phyloP scores from a whole-genome alignment of 1,140 invertebrate species.

The Sinonovacula constricta region DNA sequence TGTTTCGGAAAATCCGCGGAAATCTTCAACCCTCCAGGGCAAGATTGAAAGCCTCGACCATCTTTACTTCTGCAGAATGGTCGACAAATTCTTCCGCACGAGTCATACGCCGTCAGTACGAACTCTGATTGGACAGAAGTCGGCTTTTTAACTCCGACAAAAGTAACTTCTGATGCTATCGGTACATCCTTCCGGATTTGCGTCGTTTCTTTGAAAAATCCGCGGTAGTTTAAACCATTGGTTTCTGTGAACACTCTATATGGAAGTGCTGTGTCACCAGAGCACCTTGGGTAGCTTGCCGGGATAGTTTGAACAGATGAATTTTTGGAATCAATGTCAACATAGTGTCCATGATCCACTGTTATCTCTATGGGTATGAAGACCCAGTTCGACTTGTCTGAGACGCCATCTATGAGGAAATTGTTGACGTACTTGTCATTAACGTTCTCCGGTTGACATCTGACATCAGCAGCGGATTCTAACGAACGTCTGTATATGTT shows the following conservation, averaged over 20 bases:
- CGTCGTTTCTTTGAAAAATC: constrained; percentile 67
- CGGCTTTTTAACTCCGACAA: constrained; percentile 64
- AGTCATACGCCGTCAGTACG: constrained; percentile 65
- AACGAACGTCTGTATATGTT: constrained; percentile 49
- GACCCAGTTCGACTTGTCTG: constrained; percentile 65
- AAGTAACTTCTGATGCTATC: constrained; percentile 62
- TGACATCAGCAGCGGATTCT: constrained; percentile 45
- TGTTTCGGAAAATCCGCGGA: constrained; percentile 25
- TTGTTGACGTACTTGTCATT: constrained; percentile 56
- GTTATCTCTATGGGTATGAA: constrained; percentile 69
- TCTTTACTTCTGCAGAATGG: constrained; percentile 57
- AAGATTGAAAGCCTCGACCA: constrained; percentile 48
- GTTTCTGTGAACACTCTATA: constrained; percentile 44
- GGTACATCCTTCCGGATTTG: constrained; percentile 59
- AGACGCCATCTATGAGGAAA: constrained; percentile 62
- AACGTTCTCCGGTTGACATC: constrained; percentile 40
- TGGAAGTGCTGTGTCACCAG: constrained; percentile 51
- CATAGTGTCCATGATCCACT: not conserved
- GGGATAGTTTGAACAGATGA: constrained; percentile 51
- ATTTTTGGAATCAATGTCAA: constrained; percentile 52
- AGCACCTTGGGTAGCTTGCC: constrained; percentile 53
- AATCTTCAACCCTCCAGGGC: constrained; percentile 60
- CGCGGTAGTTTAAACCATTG: constrained; percentile 66
- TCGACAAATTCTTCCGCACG: constrained; percentile 68
- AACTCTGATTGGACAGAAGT: constrained; percentile 48